Evolutionary conservation across 2,797 vertebrate species (phyloP).

Genomic region (Leuciscus waleckii): DNA sequence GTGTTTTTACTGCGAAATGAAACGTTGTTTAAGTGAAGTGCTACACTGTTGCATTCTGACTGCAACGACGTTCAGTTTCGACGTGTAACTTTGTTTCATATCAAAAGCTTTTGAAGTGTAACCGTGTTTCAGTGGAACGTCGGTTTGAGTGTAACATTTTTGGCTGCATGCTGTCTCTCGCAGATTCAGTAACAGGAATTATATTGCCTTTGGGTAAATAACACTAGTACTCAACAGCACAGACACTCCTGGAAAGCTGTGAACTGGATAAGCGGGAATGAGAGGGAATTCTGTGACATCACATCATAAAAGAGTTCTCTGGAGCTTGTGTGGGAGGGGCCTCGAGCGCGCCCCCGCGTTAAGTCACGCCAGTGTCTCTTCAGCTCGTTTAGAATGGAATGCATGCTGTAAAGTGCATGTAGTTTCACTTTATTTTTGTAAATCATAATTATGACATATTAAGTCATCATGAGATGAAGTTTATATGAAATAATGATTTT

Average conservation of each 20-base stretch:
- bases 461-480: neutral
- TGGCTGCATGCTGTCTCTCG: neutral
- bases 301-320: slow-evolving; percentile 31
- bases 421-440: neutral
- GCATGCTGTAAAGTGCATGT: too few relatives aligned
- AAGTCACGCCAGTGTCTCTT: slow-evolving; percentile 9
- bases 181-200: neutral
- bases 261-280: slow-evolving; percentile 23
- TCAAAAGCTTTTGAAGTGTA: neutral
- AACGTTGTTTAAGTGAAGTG: neutral
- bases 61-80: neutral
- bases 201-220: neutral
- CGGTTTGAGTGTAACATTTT: neutral
- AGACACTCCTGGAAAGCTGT: neutral
- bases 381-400: neutral
- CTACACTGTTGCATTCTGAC: neutral
- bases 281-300: slow-evolving; percentile 53
- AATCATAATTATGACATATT: neutral
- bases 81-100: neutral
- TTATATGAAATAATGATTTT: too few relatives aligned
- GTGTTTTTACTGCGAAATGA: neutral
- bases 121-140: neutral
- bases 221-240: neutral
- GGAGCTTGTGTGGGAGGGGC: neutral
- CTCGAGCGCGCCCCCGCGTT: neutral